Evolutionary conservation across 2,888 invertebrate species (phyloP).

Genomic region (Callyntrura sp.): DNA sequence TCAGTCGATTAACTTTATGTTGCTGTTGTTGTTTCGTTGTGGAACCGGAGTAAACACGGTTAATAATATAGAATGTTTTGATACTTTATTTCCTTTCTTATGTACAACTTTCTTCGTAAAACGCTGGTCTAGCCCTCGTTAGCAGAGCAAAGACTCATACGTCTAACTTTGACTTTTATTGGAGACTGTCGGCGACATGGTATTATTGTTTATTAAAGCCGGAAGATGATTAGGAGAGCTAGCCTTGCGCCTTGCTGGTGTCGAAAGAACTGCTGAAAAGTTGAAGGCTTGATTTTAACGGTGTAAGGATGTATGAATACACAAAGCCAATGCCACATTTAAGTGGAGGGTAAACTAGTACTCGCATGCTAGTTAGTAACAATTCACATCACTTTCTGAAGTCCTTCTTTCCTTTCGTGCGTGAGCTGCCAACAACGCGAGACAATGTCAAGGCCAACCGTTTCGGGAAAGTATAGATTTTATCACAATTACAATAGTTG

Average conservation of each 20-base stretch:
- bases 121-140: constrained; percentile 20
- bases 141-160: constrained; percentile 40
- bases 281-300: constrained; percentile 28
- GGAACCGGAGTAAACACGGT: constrained; percentile 3
- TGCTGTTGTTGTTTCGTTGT: constrained; percentile 30
- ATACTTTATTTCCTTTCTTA: constrained; percentile 60
- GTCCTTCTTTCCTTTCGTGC: neutral
- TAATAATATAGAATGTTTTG: constrained; percentile 46
- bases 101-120: neutral
- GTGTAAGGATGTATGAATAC: neutral
- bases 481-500: neutral
- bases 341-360: neutral
- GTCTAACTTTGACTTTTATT: constrained; percentile 66
- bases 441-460: constrained; percentile 25
- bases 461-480: neutral
- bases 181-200: constrained; percentile 62
- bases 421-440: neutral
- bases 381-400: neutral
- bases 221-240: constrained; percentile 50
- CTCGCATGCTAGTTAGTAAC: neutral
- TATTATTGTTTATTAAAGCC: constrained; percentile 63
- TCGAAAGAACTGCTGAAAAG: neutral
- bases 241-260: constrained; percentile 20
- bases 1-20: constrained; percentile 31
- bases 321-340: neutral